Conservation (phyloP, 2,888 invertebrate species). For the Leptinotarsa tumamoca region DNA sequence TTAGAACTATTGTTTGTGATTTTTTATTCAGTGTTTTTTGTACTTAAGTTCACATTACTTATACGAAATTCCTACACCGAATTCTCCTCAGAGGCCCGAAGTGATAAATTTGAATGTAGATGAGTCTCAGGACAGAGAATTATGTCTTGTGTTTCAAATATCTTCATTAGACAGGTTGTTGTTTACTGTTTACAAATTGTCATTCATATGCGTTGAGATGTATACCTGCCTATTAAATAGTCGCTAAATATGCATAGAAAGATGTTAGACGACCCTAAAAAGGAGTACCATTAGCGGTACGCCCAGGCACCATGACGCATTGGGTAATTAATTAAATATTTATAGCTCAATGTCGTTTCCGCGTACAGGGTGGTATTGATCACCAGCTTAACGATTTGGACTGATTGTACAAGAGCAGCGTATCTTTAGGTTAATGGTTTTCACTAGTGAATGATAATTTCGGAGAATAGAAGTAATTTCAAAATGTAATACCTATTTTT, state of each 20-base stretch:
- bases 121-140: background rate
- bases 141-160: conserved; percentile 7
- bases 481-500: too few relatives aligned
- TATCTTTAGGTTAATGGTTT: too few relatives aligned
- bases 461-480: too few relatives aligned
- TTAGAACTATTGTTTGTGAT: too few relatives aligned
- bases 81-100: background rate
- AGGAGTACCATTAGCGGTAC: conserved; percentile 55
- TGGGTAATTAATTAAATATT: conserved; percentile 57
- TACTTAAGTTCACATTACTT: too few relatives aligned
- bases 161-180: conserved; percentile 26
- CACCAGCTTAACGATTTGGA: too few relatives aligned
- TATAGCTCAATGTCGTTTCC: conserved; percentile 48
- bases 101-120: background rate
- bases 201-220: conserved; percentile 21
- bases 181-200: conserved; percentile 35
- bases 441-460: background rate
- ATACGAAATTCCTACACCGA: too few relatives aligned
- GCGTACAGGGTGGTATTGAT: conserved; percentile 22
- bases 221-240: conserved; percentile 25
- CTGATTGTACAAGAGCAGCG: too few relatives aligned
- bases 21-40: too few relatives aligned
- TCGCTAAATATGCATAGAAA: conserved; percentile 52
- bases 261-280: conserved; percentile 55
- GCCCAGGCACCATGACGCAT: conserved; percentile 58